Base-by-base conservation (phyloP, 2,113 vertebrate genomes). In the Ramphastos sulfuratus region DNA sequence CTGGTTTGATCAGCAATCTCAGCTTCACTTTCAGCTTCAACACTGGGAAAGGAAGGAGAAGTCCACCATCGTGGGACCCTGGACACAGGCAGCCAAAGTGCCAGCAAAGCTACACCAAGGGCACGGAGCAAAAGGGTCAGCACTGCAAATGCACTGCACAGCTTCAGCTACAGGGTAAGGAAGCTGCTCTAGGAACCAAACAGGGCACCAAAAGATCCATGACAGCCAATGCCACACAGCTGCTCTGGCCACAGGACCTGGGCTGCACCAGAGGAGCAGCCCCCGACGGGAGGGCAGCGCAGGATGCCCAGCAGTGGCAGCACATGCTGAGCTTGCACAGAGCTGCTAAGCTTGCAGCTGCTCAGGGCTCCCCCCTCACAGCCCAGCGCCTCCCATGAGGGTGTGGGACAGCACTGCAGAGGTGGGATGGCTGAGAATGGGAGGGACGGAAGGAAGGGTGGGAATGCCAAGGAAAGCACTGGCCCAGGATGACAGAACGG, bases 71-170 rank as follows among this genome's bases (percentile, higher is more conserved):
- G 65, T 19, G 65, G 87, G 90, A 92, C 60, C 58, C 65, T 35
- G 73, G 80, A 86, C 78, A 78, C 4, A 4, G 18, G 83, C 85
- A 96, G 93, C 90, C 61, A 48, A 88, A 93, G 95, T 58, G 83
- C 88, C 83, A 72, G 76, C 48, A 54, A 90, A 96, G 93, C 89
- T 86, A 96, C 95, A 94, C 92, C 7, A 61, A 95, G 4, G 15
- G 94, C 93, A 94, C 61, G 0, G 5, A 69, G 87, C 59, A 95
- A 73, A 78, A 85, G 78, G 5, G 30, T 55, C 6, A 90, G 91
- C 91, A 89, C 91, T 91, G 82, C 93, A 90, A 95, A 94, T 44
- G 94, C 75, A 81, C 87, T 67, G 79, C 12, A 7, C 4, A 89
- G 83, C 37, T 64, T 84, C 93, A 91, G 70, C 94, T 93, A 80